phyloP scores from a whole-genome alignment of 2,888 invertebrate species.

The Andrena praecox region DNA sequence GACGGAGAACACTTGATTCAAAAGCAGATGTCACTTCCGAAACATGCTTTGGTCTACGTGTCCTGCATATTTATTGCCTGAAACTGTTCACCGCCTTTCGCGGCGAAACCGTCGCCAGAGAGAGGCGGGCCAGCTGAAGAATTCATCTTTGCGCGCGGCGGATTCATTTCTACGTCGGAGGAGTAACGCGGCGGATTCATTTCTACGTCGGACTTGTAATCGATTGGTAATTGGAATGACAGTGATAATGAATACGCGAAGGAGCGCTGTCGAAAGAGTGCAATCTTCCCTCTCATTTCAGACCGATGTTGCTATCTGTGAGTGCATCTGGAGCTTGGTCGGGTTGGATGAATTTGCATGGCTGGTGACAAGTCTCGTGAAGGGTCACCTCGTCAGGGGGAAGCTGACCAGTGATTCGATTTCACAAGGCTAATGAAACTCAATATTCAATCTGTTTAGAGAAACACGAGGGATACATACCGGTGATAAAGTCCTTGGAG shows the following conservation, averaged over 20 bases:
- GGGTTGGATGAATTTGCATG: background rate
- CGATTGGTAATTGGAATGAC: background rate
- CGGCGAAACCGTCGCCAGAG: conserved; percentile 11
- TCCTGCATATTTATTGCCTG: conserved; percentile 58
- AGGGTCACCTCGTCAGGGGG: background rate
- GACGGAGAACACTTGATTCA: conserved; percentile 72
- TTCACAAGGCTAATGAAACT: background rate
- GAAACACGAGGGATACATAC: too few species aligned
- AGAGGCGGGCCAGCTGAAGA: background rate
- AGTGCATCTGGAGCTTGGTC: background rate
- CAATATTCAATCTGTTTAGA: background rate
- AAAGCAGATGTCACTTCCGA: conserved; percentile 76
- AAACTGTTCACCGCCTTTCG: conserved; percentile 23
- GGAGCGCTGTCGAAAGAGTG: background rate
- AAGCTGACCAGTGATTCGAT: background rate
- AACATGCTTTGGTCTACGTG: conserved; percentile 58
- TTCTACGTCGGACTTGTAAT: background rate
- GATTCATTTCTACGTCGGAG: background rate
- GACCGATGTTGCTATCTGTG: background rate
- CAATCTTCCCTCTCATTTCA: background rate
- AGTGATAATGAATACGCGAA: background rate
- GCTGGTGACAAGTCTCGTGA: background rate
- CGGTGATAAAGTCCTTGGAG: too few species aligned
- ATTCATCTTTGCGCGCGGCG: background rate
- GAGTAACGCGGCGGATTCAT: background rate